These are phyloP conservation scores for Caenorhabditis elegans DNA, from an alignment of 1,140 invertebrate species.

Conservation along the genomic window DNA sequence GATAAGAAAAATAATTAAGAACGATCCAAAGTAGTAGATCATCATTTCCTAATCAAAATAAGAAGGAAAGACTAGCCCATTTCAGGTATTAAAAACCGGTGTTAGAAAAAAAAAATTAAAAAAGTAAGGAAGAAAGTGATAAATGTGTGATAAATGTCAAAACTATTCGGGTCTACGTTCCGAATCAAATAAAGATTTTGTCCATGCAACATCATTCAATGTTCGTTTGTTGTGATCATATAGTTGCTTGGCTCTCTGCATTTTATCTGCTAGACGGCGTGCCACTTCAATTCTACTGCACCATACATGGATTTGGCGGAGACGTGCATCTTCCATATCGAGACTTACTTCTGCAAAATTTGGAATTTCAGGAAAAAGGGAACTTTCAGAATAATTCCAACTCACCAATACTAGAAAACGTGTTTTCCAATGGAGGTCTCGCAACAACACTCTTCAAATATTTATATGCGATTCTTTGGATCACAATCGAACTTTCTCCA, in stretches of 20 bases:
- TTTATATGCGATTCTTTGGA: conserved; percentile 34
- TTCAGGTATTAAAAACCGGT: not conserved
- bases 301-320: conserved; percentile 38
- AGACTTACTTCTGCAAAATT: conserved; percentile 10
- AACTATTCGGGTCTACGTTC: not conserved
- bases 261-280: conserved; percentile 40
- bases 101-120: not conserved
- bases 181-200: not conserved
- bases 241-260: conserved; percentile 35
- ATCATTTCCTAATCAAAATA: not conserved
- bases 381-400: not conserved
- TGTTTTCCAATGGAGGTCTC: conserved; percentile 29
- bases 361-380: not conserved
- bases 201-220: not conserved
- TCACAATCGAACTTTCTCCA: conserved; percentile 31
- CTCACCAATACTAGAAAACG: conserved; percentile 33
- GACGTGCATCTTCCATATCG: conserved; percentile 24
- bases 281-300: conserved; percentile 38
- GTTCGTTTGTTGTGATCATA: conserved; percentile 43
- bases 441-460: conserved; percentile 28
- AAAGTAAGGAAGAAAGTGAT: conserved; percentile 7
- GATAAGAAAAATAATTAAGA: not conserved
- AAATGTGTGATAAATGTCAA: not conserved
- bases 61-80: not conserved
- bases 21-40: not conserved